Base-by-base conservation (phyloP, 2,888 invertebrate genomes). In the Agriopis aurantiaria region DNA sequence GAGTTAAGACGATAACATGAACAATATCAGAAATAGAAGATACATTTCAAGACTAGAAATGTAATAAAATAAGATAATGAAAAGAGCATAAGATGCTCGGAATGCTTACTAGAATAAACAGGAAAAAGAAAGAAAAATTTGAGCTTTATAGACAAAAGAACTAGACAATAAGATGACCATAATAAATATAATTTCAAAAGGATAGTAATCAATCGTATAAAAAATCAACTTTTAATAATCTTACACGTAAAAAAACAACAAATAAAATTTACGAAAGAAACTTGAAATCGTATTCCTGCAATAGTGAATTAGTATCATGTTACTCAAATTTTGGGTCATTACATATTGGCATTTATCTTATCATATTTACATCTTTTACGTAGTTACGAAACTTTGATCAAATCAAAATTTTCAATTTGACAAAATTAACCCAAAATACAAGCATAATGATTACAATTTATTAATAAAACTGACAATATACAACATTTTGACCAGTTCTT, bases 401-500 rank as follows among this genome's bases (percentile, higher is more conserved):
- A 60, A 14, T 33, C 14, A 10, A 49, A 33, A 49, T 49, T 43
- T 52, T 52, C 52, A 61, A 61, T 52, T 0, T 10, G 8, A 43
- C 17, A 61, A 51, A 41, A 43, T 61, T 61, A 17, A 52, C 52
- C 61, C 51, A 52, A 61, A 61, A 43, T 43, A 23, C 11, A 51
- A 52, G 12, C 12, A 46, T 4, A 6, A 6, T 58, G n/a, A 46
- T 23, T 58, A 33, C 12, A 58, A 48, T 48, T 64, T 68, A 53
- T 63, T 53, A 58, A 14, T 52, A 61, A 41, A 60, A 49, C n/a
- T 33, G 56, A 49, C 14, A 51, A 62, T 23, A 49, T 45, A 51
- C 17, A 59, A 51, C 56, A 56, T 62, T 61, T 8, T 40, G 7
- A 58, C 51, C 67, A 58, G 62, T 58, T 68, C n/a, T 40, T 40